phyloP scores from a whole-genome alignment of 2,113 vertebrate species.

The Eulemur macaco region DNA sequence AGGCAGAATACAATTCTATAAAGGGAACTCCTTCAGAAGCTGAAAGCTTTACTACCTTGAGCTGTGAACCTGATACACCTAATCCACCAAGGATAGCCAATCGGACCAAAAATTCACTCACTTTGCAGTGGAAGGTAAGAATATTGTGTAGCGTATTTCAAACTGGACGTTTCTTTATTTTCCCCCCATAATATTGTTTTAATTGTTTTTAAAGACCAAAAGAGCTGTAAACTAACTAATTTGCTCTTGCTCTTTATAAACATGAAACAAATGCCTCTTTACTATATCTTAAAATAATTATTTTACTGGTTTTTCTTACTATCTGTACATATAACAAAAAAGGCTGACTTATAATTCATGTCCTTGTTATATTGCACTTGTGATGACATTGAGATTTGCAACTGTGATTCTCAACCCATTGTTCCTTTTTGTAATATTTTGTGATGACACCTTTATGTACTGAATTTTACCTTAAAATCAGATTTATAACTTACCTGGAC shows the following conservation, averaged over 20 bases:
- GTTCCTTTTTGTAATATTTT: not conserved
- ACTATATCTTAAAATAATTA: not conserved
- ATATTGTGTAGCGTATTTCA: not conserved
- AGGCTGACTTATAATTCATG: not conserved
- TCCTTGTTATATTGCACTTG: not conserved
- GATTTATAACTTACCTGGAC: constrained; percentile 1
- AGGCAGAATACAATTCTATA: constrained; percentile 90
- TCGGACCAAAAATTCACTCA: constrained; percentile 94
- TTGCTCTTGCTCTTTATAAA: not conserved
- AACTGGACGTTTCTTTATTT: not conserved
- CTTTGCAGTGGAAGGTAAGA: constrained; percentile 95
- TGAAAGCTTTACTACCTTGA: constrained; percentile 93
- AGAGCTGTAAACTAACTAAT: not conserved
- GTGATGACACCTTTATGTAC: not conserved
- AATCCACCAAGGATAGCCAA: constrained; percentile 93
- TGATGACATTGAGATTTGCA: not conserved
- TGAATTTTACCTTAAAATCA: constrained; percentile 42
- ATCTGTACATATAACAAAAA: not conserved
- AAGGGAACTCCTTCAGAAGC: constrained; percentile 92
- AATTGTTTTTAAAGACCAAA: not conserved
- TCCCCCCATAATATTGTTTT: not conserved
- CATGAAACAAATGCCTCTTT: not conserved
- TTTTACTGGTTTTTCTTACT: constrained; percentile 31
- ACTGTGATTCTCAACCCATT: not conserved
- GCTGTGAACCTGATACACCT: constrained; percentile 94